Base-by-base conservation (phyloP, 1,140 invertebrate genomes). In the Drosophila nigrodunni region DNA sequence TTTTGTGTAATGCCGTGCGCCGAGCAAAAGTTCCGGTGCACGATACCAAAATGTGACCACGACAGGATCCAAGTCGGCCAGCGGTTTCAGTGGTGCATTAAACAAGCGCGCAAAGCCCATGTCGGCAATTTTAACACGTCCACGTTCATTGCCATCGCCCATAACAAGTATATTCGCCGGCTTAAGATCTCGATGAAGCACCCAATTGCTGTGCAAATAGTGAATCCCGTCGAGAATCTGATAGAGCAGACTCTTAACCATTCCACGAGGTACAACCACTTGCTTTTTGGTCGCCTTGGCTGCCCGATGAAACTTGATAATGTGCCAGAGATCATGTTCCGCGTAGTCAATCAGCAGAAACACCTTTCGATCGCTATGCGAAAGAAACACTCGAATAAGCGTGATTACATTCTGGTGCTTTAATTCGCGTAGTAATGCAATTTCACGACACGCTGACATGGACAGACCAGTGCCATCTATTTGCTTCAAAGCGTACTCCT, bases 21-120 rank as follows among this genome's bases (percentile, higher is more conserved):
- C 98, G 44, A 99, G 94, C 46, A 99, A 93, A 52, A 99, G 93
- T 94, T 99, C 99, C 2, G 98, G 98, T 9, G 98, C 98, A 92
- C 98, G 94, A 93, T 99, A 99, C 99, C 99, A 99, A 94, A 99
- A 99, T 73, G 99, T 99, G 10, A 99, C 99, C 49, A 99, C 99
- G 21, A 99, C 99, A 50, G 99, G 99, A 95, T 99, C 99, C 70
- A 99, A 94, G 94, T 99, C 98, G 18, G 98, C 98, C 39, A 99
- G 93, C 1, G 99, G 98, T 93, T 99, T 99, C 18, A 99, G 93
- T 3, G 99, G 99, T 3, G 98, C 98, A 94, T 99, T 99, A 87
- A 99, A 99, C 34, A 99, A 94, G 78, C 99, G 94, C n/a, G 99
- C 99, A 94, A 99, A 99, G 9, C 99, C 99, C 98, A 99, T 99